Evolutionary conservation across 2,797 vertebrate genomes (phyloP), one percentile per base, ranked within the genome.

Genomic region (Limosa lapponica): DNA sequence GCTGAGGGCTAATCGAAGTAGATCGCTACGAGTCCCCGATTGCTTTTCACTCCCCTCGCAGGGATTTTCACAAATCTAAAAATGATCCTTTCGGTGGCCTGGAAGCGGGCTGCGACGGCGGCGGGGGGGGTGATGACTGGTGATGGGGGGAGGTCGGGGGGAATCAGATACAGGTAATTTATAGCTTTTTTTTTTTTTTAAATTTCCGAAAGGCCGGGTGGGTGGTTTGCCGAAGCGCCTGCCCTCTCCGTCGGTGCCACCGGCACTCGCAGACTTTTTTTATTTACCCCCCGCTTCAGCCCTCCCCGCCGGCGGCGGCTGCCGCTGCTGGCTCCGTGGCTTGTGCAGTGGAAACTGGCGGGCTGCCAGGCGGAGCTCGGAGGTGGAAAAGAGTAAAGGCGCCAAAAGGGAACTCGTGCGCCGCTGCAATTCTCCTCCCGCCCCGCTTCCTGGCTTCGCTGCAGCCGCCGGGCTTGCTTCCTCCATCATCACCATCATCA

Each of bases 311-410:
- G 44, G 94, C 96, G 48, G 23, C 48, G 48, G 92, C 82, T 65
- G 96, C 95, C 43, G 93, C 89, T 72, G 96, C 83, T 62, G 96
- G 95, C 90, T 95, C 89, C 54, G 95, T 87, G 96, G 93, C 66
- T 90, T 95, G 93, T 96, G 97, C 96, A 98, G 97, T 98, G 98
- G 96, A 98, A 98, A 98, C 94, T 98, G 98, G 98, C 98, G 85
- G 80, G 91, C 93, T 97, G 98, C 98, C 98, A 98, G 98, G 94
- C 97, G 96, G 97, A 98, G 95, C 88, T 95, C 52, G 75, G 93
- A 90, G 93, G 95, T 92, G 83, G 97, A 98, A 92, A 97, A 98
- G 97, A 96, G 97, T 90, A 96, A 97, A 98, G 96, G 97, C 96
- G 97, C 97, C 97, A 97, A 93, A 96, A 88, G 96, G 92, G 95